Evolutionary conservation across 2,888 invertebrate genomes (phyloP).

Genomic region (Rhagonycha fulva): DNA sequence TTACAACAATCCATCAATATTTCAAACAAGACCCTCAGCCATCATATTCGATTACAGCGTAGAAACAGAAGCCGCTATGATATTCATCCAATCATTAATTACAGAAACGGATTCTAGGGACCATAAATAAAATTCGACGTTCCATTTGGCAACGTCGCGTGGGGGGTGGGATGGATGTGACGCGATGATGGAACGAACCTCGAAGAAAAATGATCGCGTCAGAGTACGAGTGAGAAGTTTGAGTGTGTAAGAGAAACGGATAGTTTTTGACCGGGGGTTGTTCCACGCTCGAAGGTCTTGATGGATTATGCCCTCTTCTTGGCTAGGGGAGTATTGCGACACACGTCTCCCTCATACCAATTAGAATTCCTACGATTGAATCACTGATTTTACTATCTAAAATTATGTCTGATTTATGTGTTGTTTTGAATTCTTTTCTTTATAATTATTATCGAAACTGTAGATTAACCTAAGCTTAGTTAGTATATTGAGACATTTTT

Average conservation of each 20-base stretch:
- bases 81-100: conserved; percentile 56
- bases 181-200: conserved; percentile 76
- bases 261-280: conserved; percentile 63
- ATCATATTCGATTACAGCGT: conserved; percentile 42
- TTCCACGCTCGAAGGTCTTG: conserved; percentile 51
- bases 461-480: conserved; percentile 5
- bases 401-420: conserved; percentile 42
- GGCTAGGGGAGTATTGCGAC: conserved; percentile 56
- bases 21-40: conserved; percentile 38
- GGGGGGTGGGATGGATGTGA: conserved; percentile 67
- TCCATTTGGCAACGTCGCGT: conserved; percentile 59
- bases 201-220: conserved; percentile 74
- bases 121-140: conserved; percentile 59
- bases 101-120: conserved; percentile 56
- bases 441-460: neutral
- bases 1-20: conserved; percentile 39
- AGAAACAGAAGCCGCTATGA: conserved; percentile 49
- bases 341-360: conserved; percentile 52
- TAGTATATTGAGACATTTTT: conserved; percentile 1
- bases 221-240: conserved; percentile 54
- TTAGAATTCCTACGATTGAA: conserved; percentile 56
- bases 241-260: conserved; percentile 64
- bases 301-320: conserved; percentile 57
- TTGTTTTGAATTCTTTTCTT: conserved; percentile 39
- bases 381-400: conserved; percentile 49